Conservation (phyloP, 2,888 invertebrate species). For the Chorisops tibialis region DNA sequence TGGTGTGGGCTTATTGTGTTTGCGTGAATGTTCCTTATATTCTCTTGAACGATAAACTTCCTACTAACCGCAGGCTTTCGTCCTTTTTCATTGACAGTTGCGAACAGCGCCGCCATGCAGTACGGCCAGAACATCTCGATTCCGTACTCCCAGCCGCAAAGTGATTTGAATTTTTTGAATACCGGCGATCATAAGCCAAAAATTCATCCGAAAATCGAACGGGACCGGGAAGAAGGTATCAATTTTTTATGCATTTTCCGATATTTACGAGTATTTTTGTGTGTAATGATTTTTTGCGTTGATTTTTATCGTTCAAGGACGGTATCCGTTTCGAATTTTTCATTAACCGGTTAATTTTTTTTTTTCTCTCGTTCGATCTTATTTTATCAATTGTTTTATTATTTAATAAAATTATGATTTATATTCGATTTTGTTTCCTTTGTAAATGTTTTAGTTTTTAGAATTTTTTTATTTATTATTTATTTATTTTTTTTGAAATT, state of each 20-base stretch:
- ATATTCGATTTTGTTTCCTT: not conserved
- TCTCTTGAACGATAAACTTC: not conserved
- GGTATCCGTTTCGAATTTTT: not conserved
- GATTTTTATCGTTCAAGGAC: slow-evolving; percentile 21
- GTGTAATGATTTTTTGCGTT: not conserved
- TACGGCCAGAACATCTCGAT: slow-evolving; percentile 54
- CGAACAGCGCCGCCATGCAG: slow-evolving; percentile 50
- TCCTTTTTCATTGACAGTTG: slow-evolving; percentile 44
- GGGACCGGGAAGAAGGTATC: slow-evolving; percentile 53
- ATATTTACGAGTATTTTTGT: not conserved
- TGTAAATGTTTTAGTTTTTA: not conserved
- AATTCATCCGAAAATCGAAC: slow-evolving; percentile 53
- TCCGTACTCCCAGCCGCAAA: slow-evolving; percentile 52
- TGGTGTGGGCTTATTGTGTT: too few relatives aligned
- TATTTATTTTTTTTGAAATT: slow-evolving; percentile 6
- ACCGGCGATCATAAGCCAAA: slow-evolving; percentile 52
- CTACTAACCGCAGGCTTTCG: too few relatives aligned
- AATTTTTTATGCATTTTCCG: not conserved
- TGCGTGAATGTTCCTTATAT: not conserved
- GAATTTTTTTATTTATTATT: not conserved
- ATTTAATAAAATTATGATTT: not conserved
- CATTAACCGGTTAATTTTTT: not conserved
- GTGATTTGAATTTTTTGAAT: slow-evolving; percentile 52
- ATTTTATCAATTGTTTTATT: too few relatives aligned
- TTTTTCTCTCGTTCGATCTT: not conserved